Conservation (phyloP, 64 coral and sea anemone genomes). For the Pocillopora damicornis region DNA sequence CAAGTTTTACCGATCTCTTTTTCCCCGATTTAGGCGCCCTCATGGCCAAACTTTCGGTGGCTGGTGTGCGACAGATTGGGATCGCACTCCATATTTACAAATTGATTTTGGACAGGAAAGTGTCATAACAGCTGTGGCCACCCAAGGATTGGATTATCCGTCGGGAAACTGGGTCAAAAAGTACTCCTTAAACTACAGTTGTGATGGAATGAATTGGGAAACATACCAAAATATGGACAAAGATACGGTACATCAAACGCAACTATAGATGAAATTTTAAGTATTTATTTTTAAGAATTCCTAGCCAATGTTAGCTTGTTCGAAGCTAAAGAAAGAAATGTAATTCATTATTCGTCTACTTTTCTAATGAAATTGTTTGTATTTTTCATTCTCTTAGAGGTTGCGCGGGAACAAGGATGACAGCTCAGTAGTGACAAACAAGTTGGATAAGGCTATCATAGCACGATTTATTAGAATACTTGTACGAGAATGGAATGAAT, state of each 20-base stretch:
- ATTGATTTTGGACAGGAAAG: slow-evolving; percentile 73
- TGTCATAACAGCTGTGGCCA: slow-evolving; percentile 68
- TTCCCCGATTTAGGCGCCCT: not conserved
- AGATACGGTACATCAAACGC: slow-evolving; percentile 25
- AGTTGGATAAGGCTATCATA: slow-evolving; percentile 54
- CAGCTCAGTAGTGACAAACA: slow-evolving; percentile 27
- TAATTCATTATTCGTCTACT: no score
- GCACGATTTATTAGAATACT: slow-evolving; percentile 65
- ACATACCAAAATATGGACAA: slow-evolving; percentile 42
- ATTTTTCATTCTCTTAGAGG: slow-evolving; percentile 13
- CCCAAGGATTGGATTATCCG: slow-evolving; percentile 64
- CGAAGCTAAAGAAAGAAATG: no score
- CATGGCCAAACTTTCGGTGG: slow-evolving; percentile 42
- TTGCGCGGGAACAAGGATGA: slow-evolving; percentile 63
- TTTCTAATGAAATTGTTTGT: not conserved
- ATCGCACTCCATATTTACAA: slow-evolving; percentile 63
- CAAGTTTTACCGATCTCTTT: no score
- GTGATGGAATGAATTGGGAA: slow-evolving; percentile 68
- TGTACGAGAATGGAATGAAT: slow-evolving; percentile 59
- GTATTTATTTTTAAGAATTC: no score
- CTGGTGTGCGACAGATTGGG: slow-evolving; percentile 68
- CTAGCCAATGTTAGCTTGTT: no score
- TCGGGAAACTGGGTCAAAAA: slow-evolving; percentile 83
- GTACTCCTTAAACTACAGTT: slow-evolving; percentile 89
- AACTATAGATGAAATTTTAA: not conserved